A percentile compares a stretch with the other conserved stretches of the same genome.
Evolutionary conservation across 2,797 vertebrate genomes (phyloP).

Genomic region (Sebastes alutus): DNA sequence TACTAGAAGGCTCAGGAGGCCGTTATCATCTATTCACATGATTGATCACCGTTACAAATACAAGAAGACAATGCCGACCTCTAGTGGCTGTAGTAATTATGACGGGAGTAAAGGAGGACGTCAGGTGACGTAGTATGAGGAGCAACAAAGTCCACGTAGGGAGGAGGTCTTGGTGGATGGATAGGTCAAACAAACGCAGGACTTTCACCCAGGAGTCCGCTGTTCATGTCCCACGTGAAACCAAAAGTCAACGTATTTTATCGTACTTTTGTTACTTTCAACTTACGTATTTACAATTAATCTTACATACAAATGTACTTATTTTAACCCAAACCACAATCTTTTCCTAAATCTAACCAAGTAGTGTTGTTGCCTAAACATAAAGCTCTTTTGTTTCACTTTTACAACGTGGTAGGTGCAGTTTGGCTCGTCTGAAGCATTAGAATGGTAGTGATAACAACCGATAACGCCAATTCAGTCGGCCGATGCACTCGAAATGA

Average conservation of each 20-base stretch:
- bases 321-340: background rate
- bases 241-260: background rate
- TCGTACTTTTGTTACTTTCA: background rate
- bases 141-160: rapidly evolving
- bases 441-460: background rate
- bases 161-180: too few relatives aligned
- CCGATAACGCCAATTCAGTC: rapidly evolving
- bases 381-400: background rate
- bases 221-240: background rate
- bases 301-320: background rate
- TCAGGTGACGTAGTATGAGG: too few relatives aligned
- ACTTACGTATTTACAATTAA: background rate
- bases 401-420: background rate
- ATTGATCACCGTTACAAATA: too few relatives aligned
- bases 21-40: too few relatives aligned
- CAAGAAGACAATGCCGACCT: too few relatives aligned
- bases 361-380: background rate
- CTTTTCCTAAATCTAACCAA: background rate
- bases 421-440: background rate
- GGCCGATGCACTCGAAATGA: background rate
- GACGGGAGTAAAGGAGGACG: too few relatives aligned
- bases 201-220: background rate
- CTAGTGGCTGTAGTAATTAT: too few relatives aligned
- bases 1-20: too few relatives aligned
- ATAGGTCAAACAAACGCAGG: background rate